Evolutionary conservation across 2,113 vertebrate species (phyloP), one percentile per base, ranked within the genome.

Genomic region (Nestor notabilis): DNA sequence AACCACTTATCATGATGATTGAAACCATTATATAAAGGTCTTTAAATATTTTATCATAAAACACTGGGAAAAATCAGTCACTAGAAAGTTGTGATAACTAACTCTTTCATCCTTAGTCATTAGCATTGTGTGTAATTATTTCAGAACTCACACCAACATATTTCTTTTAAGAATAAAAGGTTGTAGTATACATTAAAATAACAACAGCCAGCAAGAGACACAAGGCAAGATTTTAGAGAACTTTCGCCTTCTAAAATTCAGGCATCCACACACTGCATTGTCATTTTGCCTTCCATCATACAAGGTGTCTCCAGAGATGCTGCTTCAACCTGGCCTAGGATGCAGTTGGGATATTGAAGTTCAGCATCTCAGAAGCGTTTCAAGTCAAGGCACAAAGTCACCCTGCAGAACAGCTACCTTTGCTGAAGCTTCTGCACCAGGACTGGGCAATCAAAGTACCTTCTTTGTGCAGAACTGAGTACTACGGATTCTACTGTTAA

Each of bases 401-500:
- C 15, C 4, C 29, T 1, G 1, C 23, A 28, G 27, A 28, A 71
- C 18, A 63, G n/a, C 18, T 43, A 58, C 15, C 19, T 66, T 80
- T 0, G 0, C 28, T 60, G 27, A 70, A 55, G n/a, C 13, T 80
- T 44, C 58, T 60, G 21, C 8, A 82, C 25, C 68, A 19, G 3
- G 17, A 71, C 3, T 2, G 7, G 14, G 12, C 9, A 91, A 66
- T 55, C 11, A 2, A 53, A 68, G 33, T 25, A 23, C 37, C 10
- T 75, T 81, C 16, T 77, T 72, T 37, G 35, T n/a, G 41, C 55
- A 82, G 17, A 60, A 76, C 24, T 65, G 39, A 79, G n/a, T 27
- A 28, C 9, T 58, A 69, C 0, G 0, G 14, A 76, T 61, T 31
- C 39, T 41, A 15, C 46, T 50, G 16, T 37, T 69, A 83, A 83